Evolutionary conservation across 2,113 vertebrate species (phyloP), one percentile per base, ranked within the genome.

Genomic region (Climacteris rufus): DNA sequence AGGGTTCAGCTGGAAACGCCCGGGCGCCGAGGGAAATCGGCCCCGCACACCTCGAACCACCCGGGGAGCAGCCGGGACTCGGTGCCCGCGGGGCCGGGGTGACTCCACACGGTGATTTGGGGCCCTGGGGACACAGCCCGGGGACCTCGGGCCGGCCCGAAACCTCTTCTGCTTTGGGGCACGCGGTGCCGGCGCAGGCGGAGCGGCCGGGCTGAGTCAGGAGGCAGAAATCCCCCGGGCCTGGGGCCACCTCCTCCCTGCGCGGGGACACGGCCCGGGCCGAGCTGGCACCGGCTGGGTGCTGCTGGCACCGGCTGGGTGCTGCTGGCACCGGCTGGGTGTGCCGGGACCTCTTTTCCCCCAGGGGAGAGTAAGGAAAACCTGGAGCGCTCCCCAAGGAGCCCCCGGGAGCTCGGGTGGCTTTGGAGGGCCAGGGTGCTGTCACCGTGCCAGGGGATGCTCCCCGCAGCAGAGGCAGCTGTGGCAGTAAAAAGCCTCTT

Each of bases 21-120:
- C 7, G 28, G 0, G 2, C 9, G 71, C 64, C 33, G 15, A 3
- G 42, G 30, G 79, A 54, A 19, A 37, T 2, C 30, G 11, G 30
- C 84, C 49, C 10, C 40, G n/a, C n/a, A n/a, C n/a, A n/a, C n/a
- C n/a, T n/a, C n/a, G n/a, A n/a, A n/a, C n/a, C n/a, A n/a, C n/a
- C n/a, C n/a, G n/a, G n/a, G 69, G 49, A 87, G 0, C 9, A 0
- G n/a, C n/a, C n/a, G n/a, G n/a, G n/a, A n/a, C n/a, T n/a, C n/a
- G n/a, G n/a, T n/a, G n/a, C n/a, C n/a, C n/a, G n/a, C n/a, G n/a
- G 30, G 5, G 53, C 6, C 0, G 1, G 39, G 49, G 6, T 9
- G 23, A 40, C 24, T 23, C 53, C 40, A 4, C 6, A 9, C 1
- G 0, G 52, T 4, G 31, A 7, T 10, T 0, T 7, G 13, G 77